Percentiles rank a stretch among this genome's conserved stretches.
These are phyloP conservation scores for Geotrupes spiniger DNA, from an alignment of 2,888 invertebrate genomes.

Conservation along the genomic window DNA sequence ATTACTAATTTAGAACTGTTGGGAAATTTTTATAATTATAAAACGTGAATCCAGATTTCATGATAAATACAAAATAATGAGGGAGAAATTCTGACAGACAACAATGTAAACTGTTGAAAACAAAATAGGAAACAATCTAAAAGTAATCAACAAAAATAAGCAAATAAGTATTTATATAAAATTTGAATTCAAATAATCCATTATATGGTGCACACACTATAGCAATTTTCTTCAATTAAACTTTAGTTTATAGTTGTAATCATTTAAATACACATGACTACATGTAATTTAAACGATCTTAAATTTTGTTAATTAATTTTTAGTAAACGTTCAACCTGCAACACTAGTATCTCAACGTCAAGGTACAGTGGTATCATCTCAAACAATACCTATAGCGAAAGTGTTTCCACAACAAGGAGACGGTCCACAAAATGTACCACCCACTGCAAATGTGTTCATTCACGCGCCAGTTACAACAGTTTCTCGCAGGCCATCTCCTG, in stretches of 20 bases:
- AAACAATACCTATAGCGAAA: conserved; percentile 48
- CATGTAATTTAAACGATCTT: conserved; percentile 10
- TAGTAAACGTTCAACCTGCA: conserved; percentile 43
- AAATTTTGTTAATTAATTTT: conserved; percentile 19
- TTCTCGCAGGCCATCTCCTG: conserved; percentile 42
- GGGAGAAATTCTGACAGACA: no score
- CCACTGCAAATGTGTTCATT: conserved; percentile 44
- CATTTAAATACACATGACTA: not conserved
- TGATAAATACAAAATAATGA: no score
- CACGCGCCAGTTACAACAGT: conserved; percentile 43
- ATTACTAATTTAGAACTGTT: no score
- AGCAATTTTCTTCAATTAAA: conserved; percentile 2
- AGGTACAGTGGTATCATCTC: conserved; percentile 40
- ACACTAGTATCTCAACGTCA: conserved; percentile 46
- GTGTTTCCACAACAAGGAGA: conserved; percentile 43
- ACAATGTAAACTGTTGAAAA: no score
- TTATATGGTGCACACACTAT: no score
- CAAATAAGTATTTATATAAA: no score
- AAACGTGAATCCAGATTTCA: no score
- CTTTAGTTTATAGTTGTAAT: not conserved
- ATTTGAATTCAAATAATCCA: no score
- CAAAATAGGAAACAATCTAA: no score
- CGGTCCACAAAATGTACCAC: conserved; percentile 34
- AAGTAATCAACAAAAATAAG: no score
- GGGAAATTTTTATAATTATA: no score